These are phyloP conservation scores for Phainopepla nitens DNA, from an alignment of 2,113 vertebrate species.

Conservation along the genomic window DNA sequence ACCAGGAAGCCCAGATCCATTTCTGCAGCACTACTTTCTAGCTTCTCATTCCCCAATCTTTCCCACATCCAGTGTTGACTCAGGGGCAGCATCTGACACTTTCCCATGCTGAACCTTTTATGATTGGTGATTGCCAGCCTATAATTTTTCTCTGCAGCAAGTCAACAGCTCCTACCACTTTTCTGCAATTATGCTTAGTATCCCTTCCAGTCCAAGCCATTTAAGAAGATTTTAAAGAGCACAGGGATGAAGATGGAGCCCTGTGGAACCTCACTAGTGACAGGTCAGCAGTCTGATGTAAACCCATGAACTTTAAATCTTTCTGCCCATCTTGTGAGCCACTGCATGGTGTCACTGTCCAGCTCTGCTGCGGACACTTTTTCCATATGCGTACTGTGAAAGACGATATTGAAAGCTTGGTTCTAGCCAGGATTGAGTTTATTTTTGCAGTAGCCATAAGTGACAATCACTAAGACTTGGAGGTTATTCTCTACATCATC, in stretches of 20 bases:
- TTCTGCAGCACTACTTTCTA: background rate
- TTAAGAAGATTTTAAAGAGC: background rate
- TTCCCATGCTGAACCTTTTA: background rate
- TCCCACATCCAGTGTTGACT: background rate
- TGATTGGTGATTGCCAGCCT: background rate
- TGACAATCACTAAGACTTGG: no score
- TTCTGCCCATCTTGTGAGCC: background rate
- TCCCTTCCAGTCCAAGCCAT: background rate
- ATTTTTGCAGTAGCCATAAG: background rate
- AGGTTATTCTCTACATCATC: background rate
- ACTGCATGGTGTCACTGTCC: background rate
- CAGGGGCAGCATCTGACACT: background rate
- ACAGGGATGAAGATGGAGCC: background rate
- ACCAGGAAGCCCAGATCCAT: accelerated
- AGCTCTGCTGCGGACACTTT: background rate
- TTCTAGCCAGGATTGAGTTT: background rate
- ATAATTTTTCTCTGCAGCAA: background rate
- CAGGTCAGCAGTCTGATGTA: background rate
- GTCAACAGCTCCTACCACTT: background rate
- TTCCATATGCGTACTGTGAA: background rate
- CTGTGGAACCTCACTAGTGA: background rate
- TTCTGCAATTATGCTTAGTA: background rate
- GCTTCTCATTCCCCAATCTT: background rate
- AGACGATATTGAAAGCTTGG: background rate
- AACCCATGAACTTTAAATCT: background rate